Conservation (phyloP, 2,113 vertebrate genomes). For the Lampris megalopsis region DNA sequence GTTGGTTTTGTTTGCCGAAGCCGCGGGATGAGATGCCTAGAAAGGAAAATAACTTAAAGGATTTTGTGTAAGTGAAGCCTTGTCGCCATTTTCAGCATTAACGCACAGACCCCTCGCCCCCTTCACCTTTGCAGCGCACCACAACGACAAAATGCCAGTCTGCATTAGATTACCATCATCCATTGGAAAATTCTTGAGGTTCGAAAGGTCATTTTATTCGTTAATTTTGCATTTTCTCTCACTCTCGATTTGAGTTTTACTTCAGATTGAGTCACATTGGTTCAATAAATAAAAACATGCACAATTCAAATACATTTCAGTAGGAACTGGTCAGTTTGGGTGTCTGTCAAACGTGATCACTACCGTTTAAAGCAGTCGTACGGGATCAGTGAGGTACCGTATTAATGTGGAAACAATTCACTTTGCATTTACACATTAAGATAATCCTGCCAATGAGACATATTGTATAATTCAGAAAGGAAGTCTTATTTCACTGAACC, state of each 20-base stretch:
- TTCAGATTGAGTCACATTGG: slow-evolving; percentile 56
- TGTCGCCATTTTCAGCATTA: slow-evolving; percentile 61
- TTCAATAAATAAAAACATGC: slow-evolving; percentile 49
- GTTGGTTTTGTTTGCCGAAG: slow-evolving; percentile 10
- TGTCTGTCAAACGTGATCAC: slow-evolving; percentile 19
- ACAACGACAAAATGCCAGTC: slow-evolving; percentile 42
- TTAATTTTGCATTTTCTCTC: slow-evolving; percentile 36
- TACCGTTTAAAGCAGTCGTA: neutral
- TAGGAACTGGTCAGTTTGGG: slow-evolving; percentile 25
- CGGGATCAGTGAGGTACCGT: too few relatives aligned
- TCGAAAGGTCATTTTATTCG: slow-evolving; percentile 23
- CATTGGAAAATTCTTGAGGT: slow-evolving; percentile 57
- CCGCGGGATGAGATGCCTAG: slow-evolving; percentile 30
- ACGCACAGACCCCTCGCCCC: slow-evolving; percentile 41
- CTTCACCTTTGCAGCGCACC: slow-evolving; percentile 43
- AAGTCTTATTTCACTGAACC: too few relatives aligned
- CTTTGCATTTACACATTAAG: neutral
- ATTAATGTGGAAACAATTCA: neutral
- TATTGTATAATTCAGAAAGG: too few relatives aligned
- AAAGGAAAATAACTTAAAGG: neutral
- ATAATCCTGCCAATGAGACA: neutral
- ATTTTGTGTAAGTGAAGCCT: slow-evolving; percentile 18
- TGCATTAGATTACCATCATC: slow-evolving; percentile 40
- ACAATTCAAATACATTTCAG: slow-evolving; percentile 11
- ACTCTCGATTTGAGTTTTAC: slow-evolving; percentile 41